Conservation (phyloP, 2,113 vertebrate species). For the Cygnus atratus region DNA sequence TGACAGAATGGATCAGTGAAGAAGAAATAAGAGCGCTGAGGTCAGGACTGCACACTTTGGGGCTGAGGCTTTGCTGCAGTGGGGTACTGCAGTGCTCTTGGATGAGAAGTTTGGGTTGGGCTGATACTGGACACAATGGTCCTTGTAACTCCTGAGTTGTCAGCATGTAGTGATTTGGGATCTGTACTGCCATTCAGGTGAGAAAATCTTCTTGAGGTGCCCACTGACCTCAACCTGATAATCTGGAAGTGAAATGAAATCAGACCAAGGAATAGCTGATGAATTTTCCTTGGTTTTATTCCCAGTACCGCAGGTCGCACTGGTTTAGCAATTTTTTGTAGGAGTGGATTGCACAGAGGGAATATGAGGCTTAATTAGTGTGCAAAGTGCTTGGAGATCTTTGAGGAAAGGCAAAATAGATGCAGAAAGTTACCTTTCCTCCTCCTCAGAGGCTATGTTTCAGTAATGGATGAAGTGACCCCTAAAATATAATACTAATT, state of each 20-base stretch:
- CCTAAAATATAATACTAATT: conserved; percentile 64
- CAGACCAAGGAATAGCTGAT: neutral
- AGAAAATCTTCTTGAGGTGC: neutral
- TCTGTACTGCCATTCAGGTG: neutral
- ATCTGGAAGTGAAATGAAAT: neutral
- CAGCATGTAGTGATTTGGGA: neutral
- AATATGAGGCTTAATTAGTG: conserved; percentile 39
- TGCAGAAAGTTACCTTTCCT: conserved; percentile 16
- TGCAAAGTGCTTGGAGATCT: conserved; percentile 48
- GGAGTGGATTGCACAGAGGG: neutral
- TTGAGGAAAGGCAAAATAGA: conserved; percentile 19
- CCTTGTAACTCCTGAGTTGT: neutral
- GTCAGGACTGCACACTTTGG: neutral
- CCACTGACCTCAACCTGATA: neutral
- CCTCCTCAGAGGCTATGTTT: conserved; percentile 21
- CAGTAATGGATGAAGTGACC: conserved; percentile 48
- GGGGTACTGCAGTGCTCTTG: neutral
- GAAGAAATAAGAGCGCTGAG: neutral
- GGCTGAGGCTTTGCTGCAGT: neutral
- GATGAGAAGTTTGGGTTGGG: neutral
- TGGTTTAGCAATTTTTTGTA: neutral
- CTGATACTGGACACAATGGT: neutral
- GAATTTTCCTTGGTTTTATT: neutral
- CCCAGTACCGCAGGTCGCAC: neutral
- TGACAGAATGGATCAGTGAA: neutral